Evolutionary conservation across 92 coral and sea anemone genomes (phyloP), one percentile per base, ranked within the genome.

Genomic region (Pocillopora grandis): DNA sequence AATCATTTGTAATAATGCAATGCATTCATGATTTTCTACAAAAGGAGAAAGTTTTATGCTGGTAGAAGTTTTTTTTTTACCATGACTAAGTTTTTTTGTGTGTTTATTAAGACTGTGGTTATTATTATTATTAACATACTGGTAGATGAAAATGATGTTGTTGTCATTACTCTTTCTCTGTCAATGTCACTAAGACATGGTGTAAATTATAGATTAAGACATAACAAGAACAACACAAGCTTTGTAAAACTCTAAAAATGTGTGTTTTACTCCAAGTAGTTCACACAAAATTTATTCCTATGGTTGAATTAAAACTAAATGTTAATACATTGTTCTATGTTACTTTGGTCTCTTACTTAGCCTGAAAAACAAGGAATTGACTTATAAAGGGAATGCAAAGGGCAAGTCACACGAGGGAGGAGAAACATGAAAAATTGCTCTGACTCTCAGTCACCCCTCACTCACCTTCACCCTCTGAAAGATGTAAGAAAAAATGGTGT

Each of bases 11-110:
- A 83, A 62, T 64, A 74, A 81, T 18, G 23, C 73, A 49, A 74
- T 60, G 74, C 86, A 83, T 83, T 75, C 86, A 75, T 83, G 73
- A 83, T 83, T 83, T 81, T 83, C 65, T 64, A 62, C 63, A 57
- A 73, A 83, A 72, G 68, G 12, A 60, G 66, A 18, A 12, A 14
- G 31, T 66, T 52, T 52, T 64, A 60, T 23, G 62, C 27, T 17
- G 17, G 31, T 78, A 68, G 57, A 64, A 49, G 82, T 80, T 80
- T 68, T 21, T 16, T 55, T 20, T 15, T 37, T 16, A 35, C 57
- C 20, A 61, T 17, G 10, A 56, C 20, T 10, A 20, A 74, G n/a
- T 14, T 18, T 15, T 14, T 19, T 49, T 27, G n/a, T 15, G 31
- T 12, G 21, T 83, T 83, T 83, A 73, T 55, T 82, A 62, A 82